Evolutionary conservation across 2,797 vertebrate species (phyloP), one percentile per base, ranked within the genome.

Genomic region (Lithobates pipiens): DNA sequence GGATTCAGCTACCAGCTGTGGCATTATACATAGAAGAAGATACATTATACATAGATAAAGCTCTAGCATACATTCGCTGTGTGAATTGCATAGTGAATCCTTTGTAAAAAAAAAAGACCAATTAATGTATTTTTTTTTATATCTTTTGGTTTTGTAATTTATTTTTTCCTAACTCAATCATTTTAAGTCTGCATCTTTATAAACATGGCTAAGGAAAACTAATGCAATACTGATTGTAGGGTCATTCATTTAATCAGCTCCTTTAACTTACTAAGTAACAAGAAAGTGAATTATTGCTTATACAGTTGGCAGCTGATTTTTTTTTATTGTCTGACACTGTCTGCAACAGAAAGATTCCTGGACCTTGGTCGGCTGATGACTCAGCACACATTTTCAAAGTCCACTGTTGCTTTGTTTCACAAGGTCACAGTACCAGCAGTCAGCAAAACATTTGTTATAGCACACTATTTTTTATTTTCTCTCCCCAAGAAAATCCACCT

Each of bases 381-480:
- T 83, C 73, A 84, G 74, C 74, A 54, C 69, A 39, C n/a, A 1
- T 72, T 77, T 84, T 23, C 36, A 25, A 70, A 85, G 83, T 72
- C 67, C 54, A 78, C 68, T 72, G 44, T 73, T 8, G 32, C 39
- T 78, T 84, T 34, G 13, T 27, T 36, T 71, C 76, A 44, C 68
- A 85, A 42, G 34, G 46, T 46, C 76, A 73, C 44, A 73, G 23
- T 73, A 7, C 69, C 36, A 78, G 72, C 27, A 65, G 42, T 83
- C 65, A 78, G 76, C 54, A 73, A 78, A 80, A 46, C 42, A 69
- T 68, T 80, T 76, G 16, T 81, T 73, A 23, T n/a, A 27, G 46
- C 34, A 50, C 25, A 29, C 32, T 57, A 10, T 79, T 65, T 85
- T 36, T 71, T 57, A 15, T 57, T 82, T 69, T 69, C 25, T 42